Percentiles rank a stretch among this genome's conserved stretches.
phyloP scores from a whole-genome alignment of 2,113 vertebrate genomes.

The Orcinus orca region DNA sequence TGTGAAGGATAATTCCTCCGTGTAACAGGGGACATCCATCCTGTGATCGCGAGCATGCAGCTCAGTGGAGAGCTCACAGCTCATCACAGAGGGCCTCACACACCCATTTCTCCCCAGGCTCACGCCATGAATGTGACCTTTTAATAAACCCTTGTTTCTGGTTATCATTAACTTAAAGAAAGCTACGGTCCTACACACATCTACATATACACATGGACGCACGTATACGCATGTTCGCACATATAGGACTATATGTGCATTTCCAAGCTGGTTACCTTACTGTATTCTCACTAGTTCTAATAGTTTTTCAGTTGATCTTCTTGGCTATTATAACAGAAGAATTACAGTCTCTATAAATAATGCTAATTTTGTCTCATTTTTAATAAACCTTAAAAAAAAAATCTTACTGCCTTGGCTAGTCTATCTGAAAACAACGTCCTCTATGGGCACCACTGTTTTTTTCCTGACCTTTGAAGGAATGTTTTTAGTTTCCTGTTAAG shows the following conservation, averaged over 20 bases:
- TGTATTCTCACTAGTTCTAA: neutral
- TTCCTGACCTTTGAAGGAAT: neutral
- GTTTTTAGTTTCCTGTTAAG: slow-evolving; percentile 32
- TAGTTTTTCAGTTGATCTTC: neutral
- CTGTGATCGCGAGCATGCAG: neutral
- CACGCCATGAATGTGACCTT: neutral
- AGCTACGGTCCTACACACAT: neutral
- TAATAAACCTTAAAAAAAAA: neutral
- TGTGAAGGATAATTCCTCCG: neutral
- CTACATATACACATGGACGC: neutral
- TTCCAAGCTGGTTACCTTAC: neutral
- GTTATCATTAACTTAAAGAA: neutral
- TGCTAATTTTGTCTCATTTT: neutral
- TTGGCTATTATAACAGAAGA: neutral
- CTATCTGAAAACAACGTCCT: slow-evolving; percentile 5
- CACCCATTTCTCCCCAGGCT: neutral
- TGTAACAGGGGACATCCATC: neutral
- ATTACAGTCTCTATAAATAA: neutral
- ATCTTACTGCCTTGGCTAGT: neutral
- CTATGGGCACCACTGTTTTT: neutral
- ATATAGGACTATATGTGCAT: neutral
- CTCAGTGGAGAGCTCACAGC: neutral
- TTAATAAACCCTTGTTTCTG: neutral
- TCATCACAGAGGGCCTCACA: neutral
- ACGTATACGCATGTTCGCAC: neutral